A percentile compares a stretch with the other conserved stretches of the same genome.
Evolutionary conservation across 2,113 vertebrate species (phyloP).

Genomic region (Okapia johnstoni): DNA sequence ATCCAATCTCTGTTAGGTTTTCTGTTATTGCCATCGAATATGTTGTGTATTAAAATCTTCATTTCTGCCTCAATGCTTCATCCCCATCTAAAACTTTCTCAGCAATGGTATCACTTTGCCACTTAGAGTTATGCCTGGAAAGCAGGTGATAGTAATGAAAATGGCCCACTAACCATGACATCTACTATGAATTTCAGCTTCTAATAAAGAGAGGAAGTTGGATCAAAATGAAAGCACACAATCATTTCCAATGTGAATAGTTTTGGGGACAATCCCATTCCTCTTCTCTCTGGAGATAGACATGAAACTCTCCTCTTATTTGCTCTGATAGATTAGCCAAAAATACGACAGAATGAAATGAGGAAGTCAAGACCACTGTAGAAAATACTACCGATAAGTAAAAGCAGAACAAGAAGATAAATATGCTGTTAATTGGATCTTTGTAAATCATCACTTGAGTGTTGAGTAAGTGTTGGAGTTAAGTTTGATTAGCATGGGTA

Average conservation of each 20-base stretch:
- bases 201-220: constrained; percentile 53
- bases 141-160: constrained; percentile 46
- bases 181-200: constrained; percentile 42
- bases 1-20: background rate
- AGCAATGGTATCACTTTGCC: constrained; percentile 8
- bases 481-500: constrained; percentile 62
- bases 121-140: constrained; percentile 19
- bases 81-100: background rate
- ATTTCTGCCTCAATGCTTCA: background rate
- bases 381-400: constrained; percentile 37
- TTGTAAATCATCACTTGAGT: constrained; percentile 61
- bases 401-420: constrained; percentile 45
- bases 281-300: constrained; percentile 41
- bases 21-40: background rate
- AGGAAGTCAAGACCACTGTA: background rate
- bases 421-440: constrained; percentile 36
- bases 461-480: constrained; percentile 67
- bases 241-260: constrained; percentile 59
- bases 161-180: background rate
- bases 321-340: constrained; percentile 39
- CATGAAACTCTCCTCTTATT: constrained; percentile 15
- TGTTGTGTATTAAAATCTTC: background rate
- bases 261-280: constrained; percentile 50
- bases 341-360: constrained; percentile 2
- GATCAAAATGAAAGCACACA: constrained; percentile 57